phyloP scores from a whole-genome alignment of 2,888 invertebrate species.

The Metalampra italica region DNA sequence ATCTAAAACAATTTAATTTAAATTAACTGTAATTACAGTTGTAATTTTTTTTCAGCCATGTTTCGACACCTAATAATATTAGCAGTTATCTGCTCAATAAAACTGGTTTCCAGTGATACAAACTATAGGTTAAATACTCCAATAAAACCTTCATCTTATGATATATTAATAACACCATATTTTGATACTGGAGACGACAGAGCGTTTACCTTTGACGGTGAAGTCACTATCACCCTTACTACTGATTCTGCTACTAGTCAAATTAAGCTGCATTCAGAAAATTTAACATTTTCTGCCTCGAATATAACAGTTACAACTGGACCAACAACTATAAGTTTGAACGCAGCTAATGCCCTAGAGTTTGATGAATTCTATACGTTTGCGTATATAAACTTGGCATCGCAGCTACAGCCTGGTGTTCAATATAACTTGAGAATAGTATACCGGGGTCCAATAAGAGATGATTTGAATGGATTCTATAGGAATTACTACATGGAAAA shows the following conservation, averaged over 20 bases:
- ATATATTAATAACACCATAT: conserved; percentile 71
- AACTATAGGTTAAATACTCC: conserved; percentile 57
- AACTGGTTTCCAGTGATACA: conserved; percentile 35
- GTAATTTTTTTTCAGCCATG: conserved; percentile 31
- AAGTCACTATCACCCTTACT: conserved; percentile 56
- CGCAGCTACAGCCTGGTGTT: conserved; percentile 42
- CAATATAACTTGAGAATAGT: conserved; percentile 68
- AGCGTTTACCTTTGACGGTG: conserved; percentile 69
- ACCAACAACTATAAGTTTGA: conserved; percentile 25
- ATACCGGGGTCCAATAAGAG: conserved; percentile 76
- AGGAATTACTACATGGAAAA: conserved; percentile 76
- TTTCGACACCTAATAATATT: conserved; percentile 16
- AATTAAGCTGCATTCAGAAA: conserved; percentile 62
- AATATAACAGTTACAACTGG: conserved; percentile 41
- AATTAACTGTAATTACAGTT: not conserved
- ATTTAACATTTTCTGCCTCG: conserved; percentile 38
- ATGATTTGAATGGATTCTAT: conserved; percentile 80
- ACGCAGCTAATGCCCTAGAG: conserved; percentile 34
- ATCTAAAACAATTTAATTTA: too few species aligned
- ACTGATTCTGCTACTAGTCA: conserved; percentile 37
- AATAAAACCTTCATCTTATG: conserved; percentile 74
- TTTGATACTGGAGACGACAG: conserved; percentile 57
- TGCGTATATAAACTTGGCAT: conserved; percentile 60
- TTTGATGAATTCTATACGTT: conserved; percentile 65
- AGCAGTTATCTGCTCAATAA: conserved; percentile 19